Base-by-base conservation (phyloP, 1,140 invertebrate species). In the Lucilia sericata region DNA sequence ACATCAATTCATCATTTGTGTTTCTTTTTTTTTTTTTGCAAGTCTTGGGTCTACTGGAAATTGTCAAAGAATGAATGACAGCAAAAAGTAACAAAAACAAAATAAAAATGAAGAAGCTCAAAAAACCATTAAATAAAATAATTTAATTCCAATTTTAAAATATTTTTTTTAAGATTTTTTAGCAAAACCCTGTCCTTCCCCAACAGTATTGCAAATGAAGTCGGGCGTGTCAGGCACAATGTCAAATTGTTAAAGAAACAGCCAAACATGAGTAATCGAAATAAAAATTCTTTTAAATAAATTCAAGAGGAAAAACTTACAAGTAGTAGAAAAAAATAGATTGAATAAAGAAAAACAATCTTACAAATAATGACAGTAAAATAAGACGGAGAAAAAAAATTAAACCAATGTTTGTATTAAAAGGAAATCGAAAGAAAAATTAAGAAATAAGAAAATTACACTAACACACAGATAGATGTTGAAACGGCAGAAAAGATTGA, bases 191-290 rank as follows among this genome's bases (percentile, higher is more conserved):
- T 70, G 8, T 25, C 17, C 21, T 70, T 70, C n/a, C n/a, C 21
- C 14, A 60, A 60, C 8, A n/a, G 65, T 25, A 21, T 25, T 70
- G 19, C 9, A 70, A 70, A 70, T 70, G 65, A 70, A 21, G 65
- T 70, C 65, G 65, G n/a, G 65, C 65, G 65, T 70, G 65, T 25
- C 65, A 70, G 65, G 19, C 65, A 70, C 65, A 70, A 70, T 70
- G 65, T 25, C 65, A 70, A 19, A 21, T 70, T n/a, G 65, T 70
- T 70, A 70, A 60, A 21, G 19, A 21, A 70, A 19, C 65, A 70
- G 60, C 65, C 65, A 19, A 70, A 70, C 65, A 70, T 25, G 12
- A 70, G 12, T 70, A 70, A 70, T 70, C 65, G 19, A 70, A 25
- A 70, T 70, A 70, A 70, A 70, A 70, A 55, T 55, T 55, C 13